Evolutionary conservation across 2,797 vertebrate species (phyloP).

Genomic region (Sternarchorhynchus goeldii): DNA sequence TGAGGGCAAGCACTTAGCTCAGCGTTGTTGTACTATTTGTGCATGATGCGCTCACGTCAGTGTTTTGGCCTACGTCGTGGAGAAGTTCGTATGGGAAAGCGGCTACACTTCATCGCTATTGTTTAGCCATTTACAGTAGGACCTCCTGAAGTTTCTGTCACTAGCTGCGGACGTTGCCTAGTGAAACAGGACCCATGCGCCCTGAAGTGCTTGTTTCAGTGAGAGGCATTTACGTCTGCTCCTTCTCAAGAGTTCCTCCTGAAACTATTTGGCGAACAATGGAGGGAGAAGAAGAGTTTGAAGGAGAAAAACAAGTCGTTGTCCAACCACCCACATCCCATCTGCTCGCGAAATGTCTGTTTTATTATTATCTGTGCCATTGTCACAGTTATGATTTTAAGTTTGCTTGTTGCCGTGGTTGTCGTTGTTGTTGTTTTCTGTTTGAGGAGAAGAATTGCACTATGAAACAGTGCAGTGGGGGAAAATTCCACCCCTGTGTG

Average conservation of each 20-base stretch:
- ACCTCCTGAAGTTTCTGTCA: slow-evolving; percentile 65
- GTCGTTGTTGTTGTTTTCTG: slow-evolving; percentile 72
- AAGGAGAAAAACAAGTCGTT: slow-evolving; percentile 77
- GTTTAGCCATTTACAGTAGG: slow-evolving; percentile 67
- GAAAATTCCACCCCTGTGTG: slow-evolving; percentile 78
- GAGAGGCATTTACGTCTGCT: slow-evolving; percentile 75
- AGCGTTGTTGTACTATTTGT: too few relatives aligned
- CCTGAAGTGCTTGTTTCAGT: slow-evolving; percentile 72
- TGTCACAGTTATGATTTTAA: slow-evolving; percentile 72
- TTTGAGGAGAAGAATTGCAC: slow-evolving; percentile 70
- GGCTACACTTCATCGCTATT: slow-evolving; percentile 49
- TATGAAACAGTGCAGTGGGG: slow-evolving; percentile 72
- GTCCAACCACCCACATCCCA: slow-evolving; percentile 80
- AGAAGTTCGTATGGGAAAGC: slow-evolving; percentile 38
- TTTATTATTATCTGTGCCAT: slow-evolving; percentile 74
- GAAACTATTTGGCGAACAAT: slow-evolving; percentile 81
- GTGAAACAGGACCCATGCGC: slow-evolving; percentile 74
- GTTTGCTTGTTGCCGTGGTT: slow-evolving; percentile 63
- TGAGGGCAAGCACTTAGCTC: slow-evolving; percentile 6
- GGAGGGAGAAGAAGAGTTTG: slow-evolving; percentile 69
- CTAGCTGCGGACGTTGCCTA: slow-evolving; percentile 68
- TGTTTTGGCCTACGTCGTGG: not conserved
- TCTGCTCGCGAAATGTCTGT: slow-evolving; percentile 81
- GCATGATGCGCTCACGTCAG: slow-evolving; percentile 9
- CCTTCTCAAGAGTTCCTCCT: slow-evolving; percentile 81